Percentiles rank a stretch among this genome's conserved stretches.
Evolutionary conservation across 2,888 invertebrate genomes (phyloP).

Genomic region (Drosophila meridiana): DNA sequence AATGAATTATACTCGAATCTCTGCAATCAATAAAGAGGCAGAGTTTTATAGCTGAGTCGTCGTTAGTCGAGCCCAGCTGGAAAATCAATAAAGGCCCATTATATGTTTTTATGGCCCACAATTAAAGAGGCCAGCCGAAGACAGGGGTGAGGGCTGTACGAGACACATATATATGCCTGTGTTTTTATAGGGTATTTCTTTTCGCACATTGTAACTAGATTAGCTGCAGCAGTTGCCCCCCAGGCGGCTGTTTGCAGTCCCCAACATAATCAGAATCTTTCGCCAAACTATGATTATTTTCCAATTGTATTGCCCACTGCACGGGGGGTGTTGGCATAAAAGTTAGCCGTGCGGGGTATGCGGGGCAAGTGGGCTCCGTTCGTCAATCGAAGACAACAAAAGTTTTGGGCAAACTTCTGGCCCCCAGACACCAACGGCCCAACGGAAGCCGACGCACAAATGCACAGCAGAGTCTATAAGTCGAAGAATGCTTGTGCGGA

Average conservation of each 20-base stretch:
- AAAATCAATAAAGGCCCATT: conserved; percentile 54
- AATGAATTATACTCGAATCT: conserved; percentile 6
- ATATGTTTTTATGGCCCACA: conserved; percentile 47
- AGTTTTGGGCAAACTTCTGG: conserved; percentile 45
- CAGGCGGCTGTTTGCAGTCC: conserved; percentile 58
- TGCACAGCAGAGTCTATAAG: conserved; percentile 42
- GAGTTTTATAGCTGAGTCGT: conserved; percentile 16
- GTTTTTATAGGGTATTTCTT: conserved; percentile 16
- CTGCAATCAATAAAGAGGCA: background rate
- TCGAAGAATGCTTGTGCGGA: conserved; percentile 9
- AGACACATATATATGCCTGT: too few species aligned
- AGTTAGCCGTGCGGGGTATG: background rate
- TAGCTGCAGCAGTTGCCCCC: conserved; percentile 43
- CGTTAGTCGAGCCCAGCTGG: background rate
- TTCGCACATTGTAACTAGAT: conserved; percentile 64
- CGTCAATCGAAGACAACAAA: conserved; percentile 52
- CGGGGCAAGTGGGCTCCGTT: background rate
- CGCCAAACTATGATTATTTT: conserved; percentile 66
- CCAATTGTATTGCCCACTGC: conserved; percentile 51
- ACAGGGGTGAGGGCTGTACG: background rate
- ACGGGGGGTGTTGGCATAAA: conserved; percentile 1
- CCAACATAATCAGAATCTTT: conserved; percentile 63
- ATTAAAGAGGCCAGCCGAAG: conserved; percentile 40
- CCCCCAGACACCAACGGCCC: conserved; percentile 39
- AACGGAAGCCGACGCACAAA: conserved; percentile 34